These are phyloP conservation scores for Halisarca cf. caerulea DNA, from an alignment of 37 sponge, comb jelly and placozoan species.

Conservation along the genomic window DNA sequence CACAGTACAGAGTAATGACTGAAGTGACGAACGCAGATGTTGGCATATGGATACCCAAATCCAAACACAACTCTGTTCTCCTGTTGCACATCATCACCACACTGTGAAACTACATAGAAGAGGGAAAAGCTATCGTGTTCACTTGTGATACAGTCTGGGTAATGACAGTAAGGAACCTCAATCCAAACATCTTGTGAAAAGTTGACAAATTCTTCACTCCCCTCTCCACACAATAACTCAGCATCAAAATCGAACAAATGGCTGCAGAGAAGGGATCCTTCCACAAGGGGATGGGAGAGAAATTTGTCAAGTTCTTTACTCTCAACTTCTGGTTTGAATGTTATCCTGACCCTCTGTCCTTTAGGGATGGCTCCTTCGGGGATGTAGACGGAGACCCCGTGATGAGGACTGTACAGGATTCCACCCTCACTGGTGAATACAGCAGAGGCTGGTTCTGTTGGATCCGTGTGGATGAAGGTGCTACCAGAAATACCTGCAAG, in stretches of 20 bases:
- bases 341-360: not conserved
- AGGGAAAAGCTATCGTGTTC: not conserved
- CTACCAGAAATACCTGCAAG: too few species aligned
- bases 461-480: not conserved
- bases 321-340: not conserved
- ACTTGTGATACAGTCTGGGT: not conserved
- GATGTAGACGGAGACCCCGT: not conserved
- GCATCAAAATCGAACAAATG: constrained; percentile 2
- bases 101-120: not conserved
- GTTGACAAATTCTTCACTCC: not conserved
- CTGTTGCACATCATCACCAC: not conserved
- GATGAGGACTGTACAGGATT: not conserved
- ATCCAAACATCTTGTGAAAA: constrained; percentile 6
- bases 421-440: not conserved
- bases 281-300: too few species aligned
- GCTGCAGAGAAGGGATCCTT: not conserved
- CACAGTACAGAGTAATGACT: too few species aligned
- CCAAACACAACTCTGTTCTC: not conserved
- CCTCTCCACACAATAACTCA: too few species aligned
- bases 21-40: not conserved
- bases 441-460: not conserved
- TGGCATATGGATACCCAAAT: constrained; percentile 2
- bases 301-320: not conserved
- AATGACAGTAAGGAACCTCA: not conserved
- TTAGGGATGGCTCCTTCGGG: constrained; percentile 5